Evolutionary conservation across 2,888 invertebrate genomes (phyloP).

Genomic region (Allacma fusca): DNA sequence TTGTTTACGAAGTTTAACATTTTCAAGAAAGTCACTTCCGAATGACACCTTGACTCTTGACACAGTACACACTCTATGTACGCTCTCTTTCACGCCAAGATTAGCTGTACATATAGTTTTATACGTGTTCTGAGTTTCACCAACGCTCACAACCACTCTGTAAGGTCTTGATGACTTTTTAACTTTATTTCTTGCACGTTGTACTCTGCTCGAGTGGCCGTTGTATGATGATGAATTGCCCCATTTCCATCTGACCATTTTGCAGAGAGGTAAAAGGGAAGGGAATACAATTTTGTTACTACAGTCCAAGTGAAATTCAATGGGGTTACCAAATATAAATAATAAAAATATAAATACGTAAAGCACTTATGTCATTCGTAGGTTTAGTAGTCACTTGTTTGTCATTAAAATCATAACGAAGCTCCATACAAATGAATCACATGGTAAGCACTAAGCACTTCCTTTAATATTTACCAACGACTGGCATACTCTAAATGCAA

Average conservation of each 20-base stretch:
- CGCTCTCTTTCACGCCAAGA: neutral
- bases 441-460: no score
- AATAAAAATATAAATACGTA: neutral
- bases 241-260: neutral
- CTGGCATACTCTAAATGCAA: no score
- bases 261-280: neutral
- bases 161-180: constrained; percentile 6
- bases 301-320: neutral
- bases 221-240: constrained; percentile 4
- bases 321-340: neutral
- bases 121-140: neutral
- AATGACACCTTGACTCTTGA: constrained; percentile 16
- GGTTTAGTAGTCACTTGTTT: neutral
- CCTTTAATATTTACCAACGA: no score
- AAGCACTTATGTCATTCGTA: constrained; percentile 9
- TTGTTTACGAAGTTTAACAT: neutral
- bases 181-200: neutral
- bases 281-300: neutral
- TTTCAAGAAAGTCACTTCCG: constrained; percentile 14
- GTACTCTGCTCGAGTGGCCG: neutral
- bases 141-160: neutral
- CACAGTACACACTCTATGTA: neutral
- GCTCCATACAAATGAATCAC: no score
- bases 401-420: neutral
- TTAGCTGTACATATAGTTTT: neutral